Evolutionary conservation across 2,113 vertebrate species (phyloP).

Genomic region (Ammodytes dubius): DNA sequence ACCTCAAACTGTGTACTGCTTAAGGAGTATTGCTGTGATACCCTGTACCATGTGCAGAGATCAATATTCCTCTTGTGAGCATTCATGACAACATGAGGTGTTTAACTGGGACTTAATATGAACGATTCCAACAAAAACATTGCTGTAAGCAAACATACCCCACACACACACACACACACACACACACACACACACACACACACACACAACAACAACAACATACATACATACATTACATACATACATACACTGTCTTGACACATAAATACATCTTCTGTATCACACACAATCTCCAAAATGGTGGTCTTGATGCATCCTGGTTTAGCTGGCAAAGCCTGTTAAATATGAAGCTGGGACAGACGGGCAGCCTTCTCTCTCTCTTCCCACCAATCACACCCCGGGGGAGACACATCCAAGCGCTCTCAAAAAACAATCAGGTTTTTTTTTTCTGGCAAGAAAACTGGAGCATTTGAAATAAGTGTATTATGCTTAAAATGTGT

Average conservation of each 20-base stretch:
- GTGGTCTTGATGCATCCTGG: slow-evolving; percentile 38
- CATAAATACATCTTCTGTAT: slow-evolving; percentile 48
- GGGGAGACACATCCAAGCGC: slow-evolving; percentile 58
- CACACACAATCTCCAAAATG: slow-evolving; percentile 16
- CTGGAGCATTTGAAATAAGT: slow-evolving; percentile 48
- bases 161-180: no score
- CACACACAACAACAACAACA: slow-evolving; percentile 30
- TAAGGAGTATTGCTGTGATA: slow-evolving; percentile 32
- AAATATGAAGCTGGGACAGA: slow-evolving; percentile 74
- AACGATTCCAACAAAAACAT: slow-evolving; percentile 18
- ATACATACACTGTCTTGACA: slow-evolving; percentile 36
- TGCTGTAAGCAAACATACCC: slow-evolving; percentile 40
- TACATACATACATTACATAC: no score
- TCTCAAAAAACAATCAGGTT: slow-evolving; percentile 64
- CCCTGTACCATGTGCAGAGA: slow-evolving; percentile 38
- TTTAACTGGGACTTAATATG: slow-evolving; percentile 69
- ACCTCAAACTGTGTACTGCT: slow-evolving; percentile 37
- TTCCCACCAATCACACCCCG: slow-evolving; percentile 43
- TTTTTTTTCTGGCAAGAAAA: slow-evolving; percentile 54
- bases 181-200: slow-evolving; percentile 18
- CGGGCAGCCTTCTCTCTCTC: slow-evolving; percentile 42
- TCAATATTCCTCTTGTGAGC: slow-evolving; percentile 64
- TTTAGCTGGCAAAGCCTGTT: slow-evolving; percentile 52
- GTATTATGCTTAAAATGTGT: slow-evolving; percentile 32
- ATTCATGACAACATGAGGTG: slow-evolving; percentile 54